Evolutionary conservation across 2,888 invertebrate genomes (phyloP), one percentile per base, ranked within the genome.

Genomic region (Andrena camellia): DNA sequence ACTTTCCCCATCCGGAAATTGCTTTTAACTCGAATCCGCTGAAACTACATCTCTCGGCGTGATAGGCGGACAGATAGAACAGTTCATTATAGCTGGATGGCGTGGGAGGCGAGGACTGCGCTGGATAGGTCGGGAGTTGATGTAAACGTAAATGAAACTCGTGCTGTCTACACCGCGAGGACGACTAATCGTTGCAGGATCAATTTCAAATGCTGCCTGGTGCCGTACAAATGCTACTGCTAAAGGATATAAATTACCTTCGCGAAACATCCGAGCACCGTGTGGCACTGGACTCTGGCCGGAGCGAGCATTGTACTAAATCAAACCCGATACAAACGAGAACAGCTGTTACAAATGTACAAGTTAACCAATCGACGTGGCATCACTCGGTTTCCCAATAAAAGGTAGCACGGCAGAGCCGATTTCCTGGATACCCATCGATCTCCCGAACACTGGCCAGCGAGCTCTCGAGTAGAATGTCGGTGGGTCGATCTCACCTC

Each of bases 81-180:
- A 26, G 63, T 35, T 72, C 54, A 42, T 73, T 79, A 69, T 69
- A 50, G 62, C 20, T 54, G 26, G n/a, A 62, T 54, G 29, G 31
- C 69, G 69, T 69, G 67, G 74, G 67, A 54, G 67, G 20, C 31
- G n/a, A 2, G 48, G 35, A 35, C 31, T 54, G 17, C 0, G 26
- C 23, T 13, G 66, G 31, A 62, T 62, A 48, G 60, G 62, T 10
- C 10, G 23, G 42, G 17, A 48, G 23, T 42, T 54, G 54, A 48
- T 54, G 62, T n/a, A 20, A 59, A 31, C 64, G 64, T 31, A 42
- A 80, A 70, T 70, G 79, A 80, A 77, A 66, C 60, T 80, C 72
- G 77, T 52, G 42, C 50, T 64, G 69, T 69, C 50, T 64, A 29
- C 74, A 35, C 29, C n/a, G 50, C 33, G 42, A 17, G 33, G 42